Evolutionary conservation across 2,888 invertebrate species (phyloP), one percentile per base, ranked within the genome.

Genomic region (Nephrocerus scutellatus): DNA sequence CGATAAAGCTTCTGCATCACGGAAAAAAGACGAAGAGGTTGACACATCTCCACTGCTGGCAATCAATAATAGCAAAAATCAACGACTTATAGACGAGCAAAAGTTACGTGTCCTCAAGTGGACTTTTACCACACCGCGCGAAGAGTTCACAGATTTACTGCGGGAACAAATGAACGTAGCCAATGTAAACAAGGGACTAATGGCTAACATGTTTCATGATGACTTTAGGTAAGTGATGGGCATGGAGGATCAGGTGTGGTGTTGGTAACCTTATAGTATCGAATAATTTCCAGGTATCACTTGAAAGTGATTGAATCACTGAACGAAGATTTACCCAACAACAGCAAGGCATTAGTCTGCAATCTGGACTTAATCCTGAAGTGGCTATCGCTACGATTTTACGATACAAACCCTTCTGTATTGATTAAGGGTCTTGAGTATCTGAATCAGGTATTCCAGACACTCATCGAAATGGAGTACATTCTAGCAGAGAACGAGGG

Each of bases 321-420:
- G 32, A 81, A 78, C 34, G 90, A 90, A 70, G 89, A 91, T 66
- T 68, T 91, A 34, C 74, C 79, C 4, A 78, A 76, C n/a, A 85
- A 87, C 55, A 78, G 79, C 25, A 77, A 81, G 53, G 84, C 90
- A 1, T 74, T 93, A 26, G 79, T 90, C 50, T 80, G 84, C 14
- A 97, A 97, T 72, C 73, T 95, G 45, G 98, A 98, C 72, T 72
- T 98, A 45, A 84, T 98, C 38, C 76, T 98, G 30, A 95, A 95
- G 65, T 98, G 97, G 97, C 67, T 95, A 53, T 95, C 96, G 0
- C 71, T 98, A 30, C 75, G 97, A 43, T 98, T 98, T 72, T 97
- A 95, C 60, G 97, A 98, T 71, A 98, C 97, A 16, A 98, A 98
- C 72, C 96, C 97, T 8, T 92, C 93, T 12, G 96, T 97, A 23